Base-by-base conservation (phyloP, 2,797 vertebrate species). In the Acropternis orthonyx region DNA sequence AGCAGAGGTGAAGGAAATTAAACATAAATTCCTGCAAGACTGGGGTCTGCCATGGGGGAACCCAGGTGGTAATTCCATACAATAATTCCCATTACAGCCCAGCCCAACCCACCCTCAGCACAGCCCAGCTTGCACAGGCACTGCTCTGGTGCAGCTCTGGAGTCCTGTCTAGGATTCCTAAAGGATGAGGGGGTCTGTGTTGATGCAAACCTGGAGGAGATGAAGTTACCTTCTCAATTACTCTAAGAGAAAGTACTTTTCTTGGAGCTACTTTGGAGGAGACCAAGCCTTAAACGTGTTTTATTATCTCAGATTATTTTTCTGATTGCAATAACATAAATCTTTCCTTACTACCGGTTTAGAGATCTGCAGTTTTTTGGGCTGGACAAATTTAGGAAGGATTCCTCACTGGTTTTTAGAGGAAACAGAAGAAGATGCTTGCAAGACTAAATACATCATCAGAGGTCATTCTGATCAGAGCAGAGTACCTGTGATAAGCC, bases 1-100 rank as follows among this genome's bases (percentile, higher is more conserved):
- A 83, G 4, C 27, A 67, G 76, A 71, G 61, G 12, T 41, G 52
- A 66, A 77, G 83, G 78, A 87, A 91, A 91, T 73, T 24, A 59
- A 88, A 82, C 17, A 24, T 46, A 85, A 79, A 56, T 32, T 30
- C 52, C 36, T 20, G 16, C 55, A 30, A 26, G 75, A 6, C 43
- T 66, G 52, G 59, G 32, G 4, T 73, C 48, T 89, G 28, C 39
- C 22, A 17, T 13, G 39, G 43, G 4, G 2, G 18, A 68, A 12
- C 18, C 36, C 10, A 28, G 2, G 8, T n/a, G 23, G 21, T 17
- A 36, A 48, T 75, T 86, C 77, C 54, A 22, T 9, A 32, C 17
- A 7, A 1, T 5, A 54, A 63, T 59, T 90, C 36, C 34, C 49
- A 32, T 28, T 37, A 4, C 0, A 0, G 20, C 7, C 27, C 81